Percentiles rank a stretch among this genome's conserved stretches.
Conservation (phyloP, 2,113 vertebrate genomes). For the Coreoperca whiteheadi region DNA sequence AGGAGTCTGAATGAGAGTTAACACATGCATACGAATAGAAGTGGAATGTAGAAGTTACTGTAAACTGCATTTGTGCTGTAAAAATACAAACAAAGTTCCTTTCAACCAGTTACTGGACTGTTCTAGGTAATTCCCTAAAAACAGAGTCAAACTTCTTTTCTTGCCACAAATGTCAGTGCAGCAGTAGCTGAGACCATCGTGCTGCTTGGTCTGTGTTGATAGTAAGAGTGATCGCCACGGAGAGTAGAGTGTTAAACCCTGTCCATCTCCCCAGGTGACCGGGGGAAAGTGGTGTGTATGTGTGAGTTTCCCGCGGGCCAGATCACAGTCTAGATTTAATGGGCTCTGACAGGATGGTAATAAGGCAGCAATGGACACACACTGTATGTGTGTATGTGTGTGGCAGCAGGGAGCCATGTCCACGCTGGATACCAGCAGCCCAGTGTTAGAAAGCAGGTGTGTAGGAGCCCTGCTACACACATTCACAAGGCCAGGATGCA, state of each 20-base stretch:
- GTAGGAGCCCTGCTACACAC: constrained; percentile 26
- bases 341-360: constrained; percentile 75
- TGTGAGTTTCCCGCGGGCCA: constrained; percentile 63
- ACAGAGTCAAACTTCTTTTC: not conserved
- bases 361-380: constrained; percentile 60
- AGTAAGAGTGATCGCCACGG: constrained; percentile 21
- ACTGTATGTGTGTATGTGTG: constrained; percentile 18
- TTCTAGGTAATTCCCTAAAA: not conserved
- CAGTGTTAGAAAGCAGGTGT: constrained; percentile 55
- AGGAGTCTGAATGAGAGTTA: constrained; percentile 9
- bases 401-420: constrained; percentile 12
- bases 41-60: not conserved
- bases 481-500: not conserved
- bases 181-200: not conserved
- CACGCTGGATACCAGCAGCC: constrained; percentile 37
- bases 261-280: constrained; percentile 45
- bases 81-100: not conserved
- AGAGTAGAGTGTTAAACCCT: constrained; percentile 44
- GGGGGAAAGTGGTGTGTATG: constrained; percentile 52
- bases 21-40: constrained; percentile 20
- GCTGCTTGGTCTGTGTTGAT: constrained; percentile 28
- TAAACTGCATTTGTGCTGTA: too few relatives aligned
- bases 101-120: not conserved
- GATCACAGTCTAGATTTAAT: constrained; percentile 82
- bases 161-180: not conserved